Base-by-base conservation (phyloP, 2,888 invertebrate species). In the Zygothrica quintamaculata region DNA sequence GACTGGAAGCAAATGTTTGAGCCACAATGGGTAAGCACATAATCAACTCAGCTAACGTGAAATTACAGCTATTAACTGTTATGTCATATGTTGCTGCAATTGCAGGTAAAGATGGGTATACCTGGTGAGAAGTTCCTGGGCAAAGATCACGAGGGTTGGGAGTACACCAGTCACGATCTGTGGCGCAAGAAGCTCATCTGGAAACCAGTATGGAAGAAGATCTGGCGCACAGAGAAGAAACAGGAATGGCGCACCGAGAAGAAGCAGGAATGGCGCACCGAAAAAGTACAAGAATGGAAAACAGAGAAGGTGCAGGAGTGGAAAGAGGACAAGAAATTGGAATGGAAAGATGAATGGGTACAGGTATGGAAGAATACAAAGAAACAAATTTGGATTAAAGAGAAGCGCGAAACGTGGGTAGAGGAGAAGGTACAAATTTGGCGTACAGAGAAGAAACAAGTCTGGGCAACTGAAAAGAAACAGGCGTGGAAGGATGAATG, bases 111-210 rank as follows among this genome's bases (percentile, higher is more conserved):
- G 84, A 91, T 91, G 91, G 95, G 95, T 44, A 93, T 96, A 46
- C 96, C 95, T 0, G 96, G 96, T 5, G 94, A 95, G 78, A 96
- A 96, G 89, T 95, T 93, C 84, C 92, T 95, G 61, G 96, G 96
- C 15, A 96, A 95, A 85, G 96, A 96, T 91, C 94, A 95, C 61
- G 94, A 96, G 53, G 96, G 96, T 8, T 95, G 95, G 94, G 95
- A 96, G 89, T 96, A 96, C 87, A 96, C 95, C 29, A 95, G 96
- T 37, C 96, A 96, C 86, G 96, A 96, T 89, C 92, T 96, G 25
- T 96, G 96, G 96, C 95, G 96, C 88, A 96, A 96, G 91, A 96
- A 95, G 88, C 92, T 96, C 9, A 61, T 91, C 80, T 93, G 93
- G 93, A 93, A 93, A 84, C 93, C 93, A 69, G 93, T 90, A 5